Evolutionary conservation across 2,888 invertebrate species (phyloP), one percentile per base, ranked within the genome.

Genomic region (Heliconius ismenius): DNA sequence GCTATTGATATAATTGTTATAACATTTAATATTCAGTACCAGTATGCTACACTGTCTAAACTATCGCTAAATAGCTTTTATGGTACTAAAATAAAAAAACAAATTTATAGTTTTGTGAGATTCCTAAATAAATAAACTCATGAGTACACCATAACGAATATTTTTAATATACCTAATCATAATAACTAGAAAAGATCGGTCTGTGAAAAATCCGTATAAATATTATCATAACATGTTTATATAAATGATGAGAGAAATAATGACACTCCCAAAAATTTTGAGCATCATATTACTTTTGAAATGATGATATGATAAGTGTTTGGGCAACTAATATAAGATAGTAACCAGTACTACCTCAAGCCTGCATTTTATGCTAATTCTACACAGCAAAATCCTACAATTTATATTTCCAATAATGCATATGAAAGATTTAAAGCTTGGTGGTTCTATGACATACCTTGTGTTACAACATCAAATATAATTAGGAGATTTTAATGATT

Each of bases 1-100:
- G 88, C 91, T 90, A 90, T 88, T 85, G 86, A 89, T 89, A 88
- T 82, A 85, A 88, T 85, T 86, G 86, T 89, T 90, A 90, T 84
- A 86, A 87, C 91, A 91, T 90, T 90, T 88, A 86, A 91, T 92
- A 90, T 91, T 87, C 81, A 81, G 82, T 86, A 82, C 76, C 85
- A 86, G 87, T 88, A 89, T 86, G 87, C 89, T 88, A 89, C 86
- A 84, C 84, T 85, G 82, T 84, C 86, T 89, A 90, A 84, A 79
- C 83, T 88, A 86, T 84, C 81, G 82, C 82, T 82, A 84, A 82
- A 83, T 78, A 84, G n/a, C 78, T 82, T 83, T 81, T 79, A 81
- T 83, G 81, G 77, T 81, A 82, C 79, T 76, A 79, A 86, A 76
- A 79, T 81, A 76, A 79, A 79, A 86, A 88, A 88, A 86, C 86